These are phyloP conservation scores for Rhinopithecus roxellana DNA, from an alignment of 2,113 vertebrate genomes.

Conservation along the genomic window DNA sequence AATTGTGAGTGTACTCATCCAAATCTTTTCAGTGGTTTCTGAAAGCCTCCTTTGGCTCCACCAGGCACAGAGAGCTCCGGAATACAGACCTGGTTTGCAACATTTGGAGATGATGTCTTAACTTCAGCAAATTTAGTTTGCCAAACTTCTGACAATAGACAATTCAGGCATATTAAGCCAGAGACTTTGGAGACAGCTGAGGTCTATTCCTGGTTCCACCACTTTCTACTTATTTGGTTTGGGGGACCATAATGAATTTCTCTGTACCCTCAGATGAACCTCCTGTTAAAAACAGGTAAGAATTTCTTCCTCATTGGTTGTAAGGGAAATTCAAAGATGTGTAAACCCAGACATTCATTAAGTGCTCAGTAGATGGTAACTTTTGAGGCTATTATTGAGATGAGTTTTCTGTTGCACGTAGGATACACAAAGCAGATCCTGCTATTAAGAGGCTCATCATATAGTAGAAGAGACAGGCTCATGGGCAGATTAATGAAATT, in stretches of 20 bases:
- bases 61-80: background rate
- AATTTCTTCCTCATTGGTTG: background rate
- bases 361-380: background rate
- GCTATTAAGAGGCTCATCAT: background rate
- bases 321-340: background rate
- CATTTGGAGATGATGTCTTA: background rate
- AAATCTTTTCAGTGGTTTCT: constrained; percentile 2
- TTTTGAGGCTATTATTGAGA: background rate
- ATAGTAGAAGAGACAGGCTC: background rate
- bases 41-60: background rate
- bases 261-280: background rate
- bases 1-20: background rate
- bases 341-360: background rate
- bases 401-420: background rate
- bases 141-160: background rate
- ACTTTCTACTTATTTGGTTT: background rate
- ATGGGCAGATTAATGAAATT: background rate
- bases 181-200: background rate
- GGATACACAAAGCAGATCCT: background rate
- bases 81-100: background rate
- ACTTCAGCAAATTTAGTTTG: background rate
- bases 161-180: background rate
- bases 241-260: background rate
- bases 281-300: background rate
- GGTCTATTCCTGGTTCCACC: background rate